Evolutionary conservation across 1,140 invertebrate genomes (phyloP), one percentile per base, ranked within the genome.

Genomic region (Stegodyphus mimosarum): DNA sequence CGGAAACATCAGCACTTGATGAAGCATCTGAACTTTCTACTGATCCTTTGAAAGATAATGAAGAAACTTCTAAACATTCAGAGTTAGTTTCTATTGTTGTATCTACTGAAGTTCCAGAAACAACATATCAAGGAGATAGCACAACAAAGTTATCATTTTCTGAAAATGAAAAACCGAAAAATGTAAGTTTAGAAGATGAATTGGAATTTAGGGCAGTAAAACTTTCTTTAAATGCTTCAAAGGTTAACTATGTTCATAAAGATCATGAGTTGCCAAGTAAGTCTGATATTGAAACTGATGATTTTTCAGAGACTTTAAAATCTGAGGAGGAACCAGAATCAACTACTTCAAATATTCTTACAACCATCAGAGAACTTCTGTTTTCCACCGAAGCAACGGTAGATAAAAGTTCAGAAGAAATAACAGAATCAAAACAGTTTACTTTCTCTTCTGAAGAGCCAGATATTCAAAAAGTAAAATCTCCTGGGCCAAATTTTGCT

Each of bases 181-280:
- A 83, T 60, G 3, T 75, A 7, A 75, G 51, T 52, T 10, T 83
- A n/a, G 81, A 83, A 69, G 79, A 72, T 7, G 51, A 74, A 15
- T 17, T 69, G 11, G 63, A 74, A 67, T 53, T 69, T 33, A 52
- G 60, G 48, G 50, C 71, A 10, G 17, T 6, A 0, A 33, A 33
- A 9, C 0, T 64, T n/a, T 5, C 70, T 50, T 48, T 73, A 2
- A 70, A 51, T 51, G 33, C 18, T 17, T 64, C 53, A 9, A 51
- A 72, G n/a, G 70, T 51, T 18, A 13, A 6, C 50, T 63, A 72
- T 6, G 63, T 48, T 67, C 9, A 7, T 10, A 3, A 63, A 7
- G 63, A 51, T 67, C 9, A 10, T 33, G 17, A 67, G 11, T 7
- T n/a, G 2, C 64, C 64, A 17, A n/a, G 9, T 67, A n/a, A 67